Evolutionary conservation across 2,888 invertebrate species (phyloP).

Genomic region (Mythimna ferrago): DNA sequence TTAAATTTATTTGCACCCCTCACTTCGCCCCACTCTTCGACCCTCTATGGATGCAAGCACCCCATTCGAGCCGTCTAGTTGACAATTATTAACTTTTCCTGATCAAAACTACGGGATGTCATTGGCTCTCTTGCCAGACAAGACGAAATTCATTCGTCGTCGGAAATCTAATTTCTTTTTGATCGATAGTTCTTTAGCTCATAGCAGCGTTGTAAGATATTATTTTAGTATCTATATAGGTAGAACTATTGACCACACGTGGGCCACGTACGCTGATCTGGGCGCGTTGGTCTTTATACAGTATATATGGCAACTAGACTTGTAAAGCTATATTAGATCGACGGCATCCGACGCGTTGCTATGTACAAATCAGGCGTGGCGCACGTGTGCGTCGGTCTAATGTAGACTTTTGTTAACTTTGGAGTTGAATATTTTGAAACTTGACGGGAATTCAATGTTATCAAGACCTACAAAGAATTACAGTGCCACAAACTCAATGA

Average conservation of each 20-base stretch:
- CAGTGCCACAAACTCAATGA: background rate
- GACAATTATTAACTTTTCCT: constrained; percentile 67
- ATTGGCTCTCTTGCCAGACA: constrained; percentile 41
- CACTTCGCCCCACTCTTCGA: constrained; percentile 46
- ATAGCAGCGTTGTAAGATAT: background rate
- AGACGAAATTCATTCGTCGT: constrained; percentile 30
- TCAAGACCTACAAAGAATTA: constrained; percentile 1
- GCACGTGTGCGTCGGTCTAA: too few species aligned
- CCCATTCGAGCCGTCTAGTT: constrained; percentile 63
- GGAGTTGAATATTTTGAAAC: background rate
- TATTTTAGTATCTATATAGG: background rate
- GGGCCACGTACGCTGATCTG: too few species aligned
- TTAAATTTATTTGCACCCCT: constrained; percentile 80
- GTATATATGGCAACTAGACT: too few species aligned
- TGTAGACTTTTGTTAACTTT: background rate
- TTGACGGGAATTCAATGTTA: background rate
- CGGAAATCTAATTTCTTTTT: constrained; percentile 15
- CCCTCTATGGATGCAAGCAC: constrained; percentile 56
- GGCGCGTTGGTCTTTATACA: too few species aligned
- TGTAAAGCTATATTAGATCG: too few species aligned
- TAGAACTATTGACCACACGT: too few species aligned
- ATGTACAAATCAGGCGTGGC: too few species aligned
- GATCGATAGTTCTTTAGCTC: constrained; percentile 13
- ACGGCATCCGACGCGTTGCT: too few species aligned
- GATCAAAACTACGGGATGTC: constrained; percentile 59